Conservation (phyloP, 2,797 vertebrate genomes). For the Anguilla megastoma region DNA sequence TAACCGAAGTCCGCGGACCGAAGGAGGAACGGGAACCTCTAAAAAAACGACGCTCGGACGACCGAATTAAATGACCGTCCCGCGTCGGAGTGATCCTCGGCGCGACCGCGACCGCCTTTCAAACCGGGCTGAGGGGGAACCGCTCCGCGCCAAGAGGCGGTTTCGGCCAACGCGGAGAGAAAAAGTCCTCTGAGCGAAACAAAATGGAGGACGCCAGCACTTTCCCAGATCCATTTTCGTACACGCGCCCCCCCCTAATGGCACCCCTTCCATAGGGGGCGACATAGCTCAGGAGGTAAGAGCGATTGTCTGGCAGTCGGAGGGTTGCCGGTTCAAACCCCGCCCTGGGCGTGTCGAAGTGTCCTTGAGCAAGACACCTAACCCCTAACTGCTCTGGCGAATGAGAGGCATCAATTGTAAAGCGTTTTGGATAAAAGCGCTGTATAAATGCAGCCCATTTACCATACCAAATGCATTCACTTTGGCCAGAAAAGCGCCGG, state of each 20-base stretch:
- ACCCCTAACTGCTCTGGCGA: no score
- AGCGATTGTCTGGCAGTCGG: no score
- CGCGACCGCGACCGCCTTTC: neutral
- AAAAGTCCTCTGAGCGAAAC: neutral
- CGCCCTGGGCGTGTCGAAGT: no score
- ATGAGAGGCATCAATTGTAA: no score
- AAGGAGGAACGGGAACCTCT: neutral
- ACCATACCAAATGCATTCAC: neutral
- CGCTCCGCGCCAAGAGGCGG: neutral
- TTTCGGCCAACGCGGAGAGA: neutral
- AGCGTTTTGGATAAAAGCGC: no score
- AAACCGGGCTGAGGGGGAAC: neutral
- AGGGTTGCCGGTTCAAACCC: no score
- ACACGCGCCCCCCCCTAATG: neutral
- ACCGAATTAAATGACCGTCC: neutral
- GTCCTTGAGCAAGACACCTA: no score
- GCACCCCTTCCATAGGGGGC: neutral
- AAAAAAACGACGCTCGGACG: neutral
- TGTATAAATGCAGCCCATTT: no score
- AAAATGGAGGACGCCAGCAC: neutral
- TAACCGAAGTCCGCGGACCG: neutral
- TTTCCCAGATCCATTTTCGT: neutral
- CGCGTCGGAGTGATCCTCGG: neutral
- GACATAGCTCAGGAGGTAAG: no score
- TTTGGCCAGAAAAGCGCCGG: neutral